These are phyloP conservation scores for Apostichopus japonicus DNA, from an alignment of 35 echinoderm and acorn worm genomes.

Conservation along the genomic window DNA sequence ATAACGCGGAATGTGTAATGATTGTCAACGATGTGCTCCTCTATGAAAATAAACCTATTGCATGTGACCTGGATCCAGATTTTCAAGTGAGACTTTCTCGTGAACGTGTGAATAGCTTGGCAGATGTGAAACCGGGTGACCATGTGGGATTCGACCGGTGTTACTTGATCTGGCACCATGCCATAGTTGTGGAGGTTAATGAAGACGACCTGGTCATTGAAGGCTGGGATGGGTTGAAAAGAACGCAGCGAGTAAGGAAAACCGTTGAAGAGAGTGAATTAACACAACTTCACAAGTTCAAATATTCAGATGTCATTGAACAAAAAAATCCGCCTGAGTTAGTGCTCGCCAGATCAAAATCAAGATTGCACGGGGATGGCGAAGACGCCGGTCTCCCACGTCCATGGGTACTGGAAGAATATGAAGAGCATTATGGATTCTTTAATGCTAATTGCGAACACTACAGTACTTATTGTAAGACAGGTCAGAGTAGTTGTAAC, in stretches of 20 bases:
- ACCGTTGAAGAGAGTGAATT: not conserved
- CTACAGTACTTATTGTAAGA: slow-evolving; percentile 12
- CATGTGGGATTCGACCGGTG: slow-evolving; percentile 6
- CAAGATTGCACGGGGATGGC: slow-evolving; percentile 7
- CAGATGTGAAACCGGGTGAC: not conserved
- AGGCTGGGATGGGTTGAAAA: not conserved
- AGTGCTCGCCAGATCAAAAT: slow-evolving; percentile 1
- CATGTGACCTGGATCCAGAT: not conserved
- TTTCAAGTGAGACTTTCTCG: slow-evolving; percentile 18
- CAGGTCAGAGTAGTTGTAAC: not conserved
- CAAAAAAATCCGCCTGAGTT: slow-evolving; percentile 8
- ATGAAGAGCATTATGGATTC: not conserved
- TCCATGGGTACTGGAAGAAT: not conserved
- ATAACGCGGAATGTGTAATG: not conserved
- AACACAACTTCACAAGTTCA: slow-evolving; percentile 9
- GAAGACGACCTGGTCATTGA: not conserved
- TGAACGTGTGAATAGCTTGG: not conserved
- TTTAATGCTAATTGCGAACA: slow-evolving; percentile 36
- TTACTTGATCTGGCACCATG: slow-evolving; percentile 16
- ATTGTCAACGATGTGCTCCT: not conserved
- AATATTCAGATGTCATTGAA: not conserved
- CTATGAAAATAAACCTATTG: not conserved
- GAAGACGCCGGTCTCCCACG: slow-evolving; percentile 4
- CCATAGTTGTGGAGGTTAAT: slow-evolving; percentile 7
- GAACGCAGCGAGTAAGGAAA: not conserved